A percentile compares a stretch with the other conserved stretches of the same genome.
Evolutionary conservation across 1,140 invertebrate genomes (phyloP).

Genomic region (Caerostris darwini): DNA sequence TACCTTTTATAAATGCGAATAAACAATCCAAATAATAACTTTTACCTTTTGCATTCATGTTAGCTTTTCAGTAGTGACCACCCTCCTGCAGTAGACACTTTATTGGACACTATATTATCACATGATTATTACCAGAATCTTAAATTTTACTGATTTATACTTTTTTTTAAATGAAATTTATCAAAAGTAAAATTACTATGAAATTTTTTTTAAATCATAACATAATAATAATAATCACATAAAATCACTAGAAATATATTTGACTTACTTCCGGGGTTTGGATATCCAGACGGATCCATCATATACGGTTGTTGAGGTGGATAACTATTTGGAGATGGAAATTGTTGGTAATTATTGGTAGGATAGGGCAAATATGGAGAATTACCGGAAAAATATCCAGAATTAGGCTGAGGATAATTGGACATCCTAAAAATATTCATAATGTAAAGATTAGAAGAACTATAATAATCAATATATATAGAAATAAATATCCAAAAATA

Average conservation of each 20-base stretch:
- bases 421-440: conserved; percentile 18
- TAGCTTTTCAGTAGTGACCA: too few relatives aligned
- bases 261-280: conserved; percentile 22
- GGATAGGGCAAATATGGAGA: conserved; percentile 30
- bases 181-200: too few relatives aligned
- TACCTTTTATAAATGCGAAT: too few relatives aligned
- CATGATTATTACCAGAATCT: too few relatives aligned
- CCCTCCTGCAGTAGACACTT: too few relatives aligned
- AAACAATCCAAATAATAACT: too few relatives aligned
- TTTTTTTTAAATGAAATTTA: too few relatives aligned
- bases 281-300: conserved; percentile 22
- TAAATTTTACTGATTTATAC: too few relatives aligned
- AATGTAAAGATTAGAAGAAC: too few relatives aligned
- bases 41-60: too few relatives aligned
- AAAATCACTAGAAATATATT: not conserved
- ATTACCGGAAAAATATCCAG: not conserved
- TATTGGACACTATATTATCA: too few relatives aligned
- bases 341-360: not conserved
- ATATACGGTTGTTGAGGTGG: conserved; percentile 34
- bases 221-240: not conserved
- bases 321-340: not conserved
- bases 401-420: conserved; percentile 44
- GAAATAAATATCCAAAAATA: not conserved
- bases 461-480: not conserved
- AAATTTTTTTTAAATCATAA: not conserved